Percentiles rank a stretch among this genome's conserved stretches.
These are phyloP conservation scores for Cryptoleucopteryx plumbea DNA, from an alignment of 2,113 vertebrate genomes.

Conservation along the genomic window DNA sequence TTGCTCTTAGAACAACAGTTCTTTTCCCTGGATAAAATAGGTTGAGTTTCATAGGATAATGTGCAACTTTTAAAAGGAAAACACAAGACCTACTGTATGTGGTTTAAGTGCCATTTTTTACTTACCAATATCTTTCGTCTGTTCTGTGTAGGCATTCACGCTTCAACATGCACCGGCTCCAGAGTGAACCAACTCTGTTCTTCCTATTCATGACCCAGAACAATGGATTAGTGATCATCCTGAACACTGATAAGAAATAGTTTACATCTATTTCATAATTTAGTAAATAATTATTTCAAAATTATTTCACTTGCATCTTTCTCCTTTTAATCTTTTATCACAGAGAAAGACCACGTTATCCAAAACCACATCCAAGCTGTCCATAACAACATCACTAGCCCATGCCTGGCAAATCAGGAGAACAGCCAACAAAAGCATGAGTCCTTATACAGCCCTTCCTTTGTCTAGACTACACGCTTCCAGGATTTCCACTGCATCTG, in stretches of 20 bases:
- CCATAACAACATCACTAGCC: neutral
- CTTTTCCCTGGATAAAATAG: neutral
- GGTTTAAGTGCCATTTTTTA: neutral
- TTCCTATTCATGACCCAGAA: neutral
- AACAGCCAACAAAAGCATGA: neutral
- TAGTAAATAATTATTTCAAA: neutral
- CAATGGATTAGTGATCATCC: neutral
- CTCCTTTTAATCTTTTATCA: neutral
- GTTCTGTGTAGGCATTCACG: neutral
- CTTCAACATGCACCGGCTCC: neutral
- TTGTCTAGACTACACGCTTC: neutral
- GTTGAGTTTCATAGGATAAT: neutral
- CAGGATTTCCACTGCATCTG: neutral
- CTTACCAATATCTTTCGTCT: neutral
- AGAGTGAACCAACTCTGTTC: neutral
- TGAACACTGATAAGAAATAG: neutral
- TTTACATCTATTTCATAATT: neutral
- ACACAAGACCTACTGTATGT: neutral
- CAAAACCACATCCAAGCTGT: neutral
- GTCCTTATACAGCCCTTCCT: neutral
- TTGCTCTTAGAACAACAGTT: neutral
- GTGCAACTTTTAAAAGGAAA: neutral
- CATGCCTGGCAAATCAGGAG: neutral
- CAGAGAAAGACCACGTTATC: neutral
- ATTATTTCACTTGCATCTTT: neutral